Conservation (phyloP, 2,113 vertebrate genomes). For the Myotis davidii region DNA sequence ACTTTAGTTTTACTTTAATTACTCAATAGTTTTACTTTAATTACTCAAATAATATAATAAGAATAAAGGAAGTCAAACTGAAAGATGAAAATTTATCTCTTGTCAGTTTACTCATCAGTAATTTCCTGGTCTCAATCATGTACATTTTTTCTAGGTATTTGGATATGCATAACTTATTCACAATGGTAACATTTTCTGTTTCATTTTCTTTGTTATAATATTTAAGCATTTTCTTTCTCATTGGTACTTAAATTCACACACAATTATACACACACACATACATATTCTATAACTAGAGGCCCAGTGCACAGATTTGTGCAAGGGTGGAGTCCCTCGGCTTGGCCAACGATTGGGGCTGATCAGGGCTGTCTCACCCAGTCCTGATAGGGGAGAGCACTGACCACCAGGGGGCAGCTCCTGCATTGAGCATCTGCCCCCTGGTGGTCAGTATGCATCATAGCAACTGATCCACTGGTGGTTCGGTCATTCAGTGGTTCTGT, state of each 20-base stretch:
- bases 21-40: not conserved
- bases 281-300: not conserved
- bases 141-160: not conserved
- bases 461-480: too few species aligned
- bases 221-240: not conserved
- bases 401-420: too few species aligned
- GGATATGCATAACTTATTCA: not conserved
- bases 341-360: too few species aligned
- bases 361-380: too few species aligned
- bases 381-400: too few species aligned
- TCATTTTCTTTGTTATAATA: slow-evolving; percentile 6
- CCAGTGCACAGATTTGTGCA: too few species aligned
- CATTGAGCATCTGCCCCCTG: too few species aligned
- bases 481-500: too few species aligned
- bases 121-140: not conserved
- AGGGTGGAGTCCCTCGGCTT: too few species aligned
- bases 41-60: not conserved
- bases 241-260: not conserved
- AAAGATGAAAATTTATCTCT: not conserved
- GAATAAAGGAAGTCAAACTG: not conserved
- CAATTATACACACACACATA: not conserved
- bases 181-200: not conserved
- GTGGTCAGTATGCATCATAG: too few species aligned
- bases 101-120: not conserved
- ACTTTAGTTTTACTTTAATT: not conserved